Evolutionary conservation across 2,888 invertebrate species (phyloP).

Genomic region (Chaitophorus viminalis): DNA sequence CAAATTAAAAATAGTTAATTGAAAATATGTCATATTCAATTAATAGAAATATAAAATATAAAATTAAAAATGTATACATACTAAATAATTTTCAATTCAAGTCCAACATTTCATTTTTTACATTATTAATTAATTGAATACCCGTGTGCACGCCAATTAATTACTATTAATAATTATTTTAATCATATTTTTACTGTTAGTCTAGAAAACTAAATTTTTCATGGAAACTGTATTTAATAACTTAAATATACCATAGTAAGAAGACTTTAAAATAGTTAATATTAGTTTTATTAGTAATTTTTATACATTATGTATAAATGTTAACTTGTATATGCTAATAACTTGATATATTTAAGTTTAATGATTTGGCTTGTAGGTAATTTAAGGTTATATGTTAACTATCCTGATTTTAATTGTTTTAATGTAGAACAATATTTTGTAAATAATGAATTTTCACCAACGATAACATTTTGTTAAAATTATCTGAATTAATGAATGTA

Average conservation of each 20-base stretch:
- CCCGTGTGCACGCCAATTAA: slow-evolving; percentile 39
- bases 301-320: not conserved
- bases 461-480: too few relatives aligned
- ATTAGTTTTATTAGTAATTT: not conserved
- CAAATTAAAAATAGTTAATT: too few relatives aligned
- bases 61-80: too few relatives aligned
- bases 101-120: not conserved
- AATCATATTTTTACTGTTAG: slow-evolving; percentile 5
- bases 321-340: not conserved
- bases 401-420: too few relatives aligned
- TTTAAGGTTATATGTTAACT: not conserved
- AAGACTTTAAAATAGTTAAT: not conserved
- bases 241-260: not conserved
- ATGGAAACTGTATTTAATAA: not conserved
- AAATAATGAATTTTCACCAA: too few relatives aligned
- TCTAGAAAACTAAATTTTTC: slow-evolving; percentile 16
- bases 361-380: not conserved
- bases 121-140: not conserved
- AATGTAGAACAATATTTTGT: too few relatives aligned
- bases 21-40: too few relatives aligned
- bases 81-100: too few relatives aligned
- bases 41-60: too few relatives aligned
- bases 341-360: not conserved
- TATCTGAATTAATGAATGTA: too few relatives aligned
- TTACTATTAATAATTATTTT: slow-evolving; percentile 15